These are phyloP conservation scores for Allobates femoralis DNA, from an alignment of 2,797 vertebrate species.

Conservation along the genomic window DNA sequence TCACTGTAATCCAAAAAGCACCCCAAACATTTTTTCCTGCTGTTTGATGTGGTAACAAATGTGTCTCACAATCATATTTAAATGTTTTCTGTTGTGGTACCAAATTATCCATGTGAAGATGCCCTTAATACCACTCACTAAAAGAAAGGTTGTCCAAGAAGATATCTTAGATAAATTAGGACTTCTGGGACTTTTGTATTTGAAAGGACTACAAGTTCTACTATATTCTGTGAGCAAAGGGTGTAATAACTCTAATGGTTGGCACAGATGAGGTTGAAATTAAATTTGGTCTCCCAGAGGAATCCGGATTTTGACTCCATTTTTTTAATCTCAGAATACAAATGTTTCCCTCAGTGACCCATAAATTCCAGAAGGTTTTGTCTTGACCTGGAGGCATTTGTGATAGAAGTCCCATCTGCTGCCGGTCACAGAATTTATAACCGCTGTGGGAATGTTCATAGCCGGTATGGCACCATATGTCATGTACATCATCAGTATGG, in stretches of 20 bases:
- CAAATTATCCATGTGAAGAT: too few relatives aligned
- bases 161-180: too few relatives aligned
- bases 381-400: slow-evolving; percentile 6
- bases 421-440: background rate
- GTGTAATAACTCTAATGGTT: background rate
- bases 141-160: too few relatives aligned
- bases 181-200: background rate
- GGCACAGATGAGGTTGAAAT: too few relatives aligned
- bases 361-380: slow-evolving; percentile 20
- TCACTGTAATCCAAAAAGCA: too few relatives aligned
- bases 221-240: too few relatives aligned
- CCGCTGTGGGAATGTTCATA: background rate
- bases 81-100: too few relatives aligned
- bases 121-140: too few relatives aligned
- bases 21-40: too few relatives aligned
- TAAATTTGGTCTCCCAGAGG: background rate
- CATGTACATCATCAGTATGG: background rate
- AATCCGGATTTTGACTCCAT: background rate
- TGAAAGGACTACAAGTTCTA: too few relatives aligned
- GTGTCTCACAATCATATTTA: too few relatives aligned
- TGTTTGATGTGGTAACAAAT: too few relatives aligned
- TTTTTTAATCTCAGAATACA: background rate
- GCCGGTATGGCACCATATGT: background rate
- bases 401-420: slow-evolving; percentile 7
- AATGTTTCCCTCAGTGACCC: slow-evolving; percentile 1